These are phyloP conservation scores for Phoenicopterus ruber DNA, from an alignment of 2,113 vertebrate genomes.

Conservation along the genomic window DNA sequence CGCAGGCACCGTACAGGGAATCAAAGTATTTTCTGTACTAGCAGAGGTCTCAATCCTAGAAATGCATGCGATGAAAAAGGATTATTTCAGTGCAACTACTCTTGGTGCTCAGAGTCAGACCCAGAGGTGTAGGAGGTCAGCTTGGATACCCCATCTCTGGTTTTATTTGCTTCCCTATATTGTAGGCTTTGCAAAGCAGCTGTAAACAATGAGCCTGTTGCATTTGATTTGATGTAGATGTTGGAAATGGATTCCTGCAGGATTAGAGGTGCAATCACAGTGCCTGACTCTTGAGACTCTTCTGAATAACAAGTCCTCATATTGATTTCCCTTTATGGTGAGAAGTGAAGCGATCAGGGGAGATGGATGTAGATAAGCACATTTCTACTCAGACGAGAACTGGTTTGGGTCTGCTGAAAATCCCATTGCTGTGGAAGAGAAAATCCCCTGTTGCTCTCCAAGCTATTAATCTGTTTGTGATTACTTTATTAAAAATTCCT, in stretches of 20 bases:
- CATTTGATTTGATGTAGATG: not conserved
- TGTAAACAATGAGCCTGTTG: not conserved
- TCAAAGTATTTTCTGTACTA: not conserved
- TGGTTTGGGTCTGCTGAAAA: not conserved
- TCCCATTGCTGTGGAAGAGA: not conserved
- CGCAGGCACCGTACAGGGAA: not conserved
- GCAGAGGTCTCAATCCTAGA: not conserved
- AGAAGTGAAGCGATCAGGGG: not conserved
- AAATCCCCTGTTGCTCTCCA: slow-evolving; percentile 13
- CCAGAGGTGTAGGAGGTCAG: not conserved
- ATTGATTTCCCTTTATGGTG: slow-evolving; percentile 41
- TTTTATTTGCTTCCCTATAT: not conserved
- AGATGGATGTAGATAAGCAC: slow-evolving; percentile 15
- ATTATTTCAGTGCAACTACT: not conserved
- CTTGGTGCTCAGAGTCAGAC: not conserved
- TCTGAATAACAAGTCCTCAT: not conserved
- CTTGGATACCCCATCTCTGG: not conserved
- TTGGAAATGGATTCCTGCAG: slow-evolving; percentile 31
- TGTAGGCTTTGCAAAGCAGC: not conserved
- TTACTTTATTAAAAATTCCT: slow-evolving; percentile 29
- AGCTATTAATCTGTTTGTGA: not conserved
- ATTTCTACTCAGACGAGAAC: not conserved
- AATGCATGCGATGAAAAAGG: not conserved
- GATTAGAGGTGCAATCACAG: slow-evolving; percentile 6
- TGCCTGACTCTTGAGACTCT: slow-evolving; percentile 7